Conservation (phyloP, 2,113 vertebrate species). For the Lynx canadensis region DNA sequence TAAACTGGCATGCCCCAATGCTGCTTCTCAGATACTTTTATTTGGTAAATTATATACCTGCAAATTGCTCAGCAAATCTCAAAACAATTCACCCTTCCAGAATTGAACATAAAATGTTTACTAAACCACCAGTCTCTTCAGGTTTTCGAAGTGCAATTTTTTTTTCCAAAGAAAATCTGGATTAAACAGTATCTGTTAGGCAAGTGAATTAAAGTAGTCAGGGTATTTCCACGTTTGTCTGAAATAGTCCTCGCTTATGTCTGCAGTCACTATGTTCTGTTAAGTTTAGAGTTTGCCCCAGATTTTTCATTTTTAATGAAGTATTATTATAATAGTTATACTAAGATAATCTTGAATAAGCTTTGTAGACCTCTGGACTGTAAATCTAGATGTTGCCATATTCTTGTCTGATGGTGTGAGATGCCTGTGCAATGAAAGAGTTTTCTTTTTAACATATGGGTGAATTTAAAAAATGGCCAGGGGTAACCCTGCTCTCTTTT, state of each 20-base stretch:
- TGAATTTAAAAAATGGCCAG: not conserved
- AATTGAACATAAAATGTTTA: conserved; percentile 44
- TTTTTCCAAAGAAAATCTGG: not conserved
- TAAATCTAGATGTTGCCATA: not conserved
- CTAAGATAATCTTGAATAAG: not conserved
- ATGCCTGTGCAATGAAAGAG: not conserved
- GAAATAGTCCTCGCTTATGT: not conserved
- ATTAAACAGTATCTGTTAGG: not conserved
- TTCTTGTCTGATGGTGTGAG: not conserved
- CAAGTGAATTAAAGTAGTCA: not conserved
- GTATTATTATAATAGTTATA: not conserved
- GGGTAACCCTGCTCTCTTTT: not conserved
- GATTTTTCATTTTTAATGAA: conserved; percentile 44
- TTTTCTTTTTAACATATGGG: not conserved
- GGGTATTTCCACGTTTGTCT: conserved; percentile 14
- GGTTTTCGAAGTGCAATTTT: conserved; percentile 33
- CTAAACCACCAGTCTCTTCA: not conserved
- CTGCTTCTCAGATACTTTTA: conserved; percentile 45
- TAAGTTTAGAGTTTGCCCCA: not conserved
- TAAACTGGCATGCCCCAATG: conserved; percentile 14
- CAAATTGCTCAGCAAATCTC: conserved; percentile 31
- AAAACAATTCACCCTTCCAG: conserved; percentile 43
- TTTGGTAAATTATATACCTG: conserved; percentile 34
- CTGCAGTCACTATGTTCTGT: not conserved
- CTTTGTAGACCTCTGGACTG: not conserved